Base-by-base conservation (phyloP, 2,888 invertebrate genomes). In the Eristalinus sepulchralis region DNA sequence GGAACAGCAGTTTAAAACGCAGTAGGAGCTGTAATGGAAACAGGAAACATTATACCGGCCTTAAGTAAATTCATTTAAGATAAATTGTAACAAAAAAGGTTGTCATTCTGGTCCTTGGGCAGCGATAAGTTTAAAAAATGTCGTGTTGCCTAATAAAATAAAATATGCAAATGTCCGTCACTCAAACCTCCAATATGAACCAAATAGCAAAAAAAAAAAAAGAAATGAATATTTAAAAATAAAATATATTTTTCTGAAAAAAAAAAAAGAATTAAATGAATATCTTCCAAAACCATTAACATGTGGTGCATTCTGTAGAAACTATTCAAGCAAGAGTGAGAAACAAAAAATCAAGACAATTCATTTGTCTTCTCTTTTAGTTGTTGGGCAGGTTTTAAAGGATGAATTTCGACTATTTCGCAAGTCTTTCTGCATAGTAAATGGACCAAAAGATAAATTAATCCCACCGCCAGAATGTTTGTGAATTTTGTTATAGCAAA, bases 381-480 rank as follows among this genome's bases (percentile, higher is more conserved):
- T 27, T 2, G 27, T n/a, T n/a, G n/a, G n/a, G n/a, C 39, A 9
- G 8, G 6, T 22, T 55, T 13, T 13, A 22, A 24, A n/a, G 0
- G 22, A 57, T 57, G 57, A 57, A 24, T 24, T 57, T 3, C 2
- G n/a, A 4, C 53, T 34, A 2, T 34, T 36, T 36, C 47, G 17
- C 17, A n/a, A 6, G n/a, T 47, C 47, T 17, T n/a, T 55, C n/a
- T 24, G 34, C 39, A 27, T 20, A 24, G 22, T 24, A 39, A 34
- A 80, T 75, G 75, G 75, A 81, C 68, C 63, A 62, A 33, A 24
- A 39, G 13, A 34, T 13, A 73, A 68, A 71, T 64, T 34, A 80
- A 53, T 80, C 67, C 72, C 80, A 67, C 64, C 80, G 72, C 80
- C 80, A 72, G 10, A 60, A 53, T 73, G 67, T 67, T n/a, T n/a